Base-by-base conservation (phyloP, 1,140 invertebrate genomes). In the Oryctes rhinoceros region DNA sequence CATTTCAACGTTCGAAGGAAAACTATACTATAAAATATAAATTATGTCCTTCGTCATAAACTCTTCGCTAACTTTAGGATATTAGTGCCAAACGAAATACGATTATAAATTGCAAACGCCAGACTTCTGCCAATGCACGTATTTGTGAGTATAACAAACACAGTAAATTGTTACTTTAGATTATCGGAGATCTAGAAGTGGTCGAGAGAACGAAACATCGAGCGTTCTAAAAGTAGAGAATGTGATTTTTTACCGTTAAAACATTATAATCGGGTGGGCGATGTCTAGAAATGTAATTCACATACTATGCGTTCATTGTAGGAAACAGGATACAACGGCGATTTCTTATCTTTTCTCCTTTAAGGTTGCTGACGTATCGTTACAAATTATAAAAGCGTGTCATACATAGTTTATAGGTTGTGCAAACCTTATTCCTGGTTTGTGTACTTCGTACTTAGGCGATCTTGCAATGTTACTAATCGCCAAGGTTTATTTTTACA, bases 401-500 rank as follows among this genome's bases (percentile, higher is more conserved):
- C 15, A 59, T 59, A 59, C 53, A 59, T 18, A 3, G 53, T 18
- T n/a, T 59, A n/a, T n/a, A 59, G 15, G 15, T 59, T 59, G 15
- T n/a, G 53, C 15, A 59, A 59, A 59, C 3, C 53, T 71, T 67
- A 67, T 24, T 35, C 24, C 53, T 71, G 65, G 65, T 24, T 59
- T 71, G 9, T 71, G 15, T 37, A 71, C 35, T 71, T 71, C 10
- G 65, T 71, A 15, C 65, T 13, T 71, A 11, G 5, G 39, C 18
- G 30, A 9, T 9, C 24, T 30, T 71, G 65, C 20, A 71, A 35
- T 0, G 35, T 1, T 24, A 15, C 24, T 71, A 35, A 20, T 71
- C 24, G 65, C 24, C 65, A 30, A 71, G 65, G 4, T 71, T 71
- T 71, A 71, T 71, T 71, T 71, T 71, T 71, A 71, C 65, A 35